Conservation (phyloP, 2,797 vertebrate species). For the Margarornis squamiger region DNA sequence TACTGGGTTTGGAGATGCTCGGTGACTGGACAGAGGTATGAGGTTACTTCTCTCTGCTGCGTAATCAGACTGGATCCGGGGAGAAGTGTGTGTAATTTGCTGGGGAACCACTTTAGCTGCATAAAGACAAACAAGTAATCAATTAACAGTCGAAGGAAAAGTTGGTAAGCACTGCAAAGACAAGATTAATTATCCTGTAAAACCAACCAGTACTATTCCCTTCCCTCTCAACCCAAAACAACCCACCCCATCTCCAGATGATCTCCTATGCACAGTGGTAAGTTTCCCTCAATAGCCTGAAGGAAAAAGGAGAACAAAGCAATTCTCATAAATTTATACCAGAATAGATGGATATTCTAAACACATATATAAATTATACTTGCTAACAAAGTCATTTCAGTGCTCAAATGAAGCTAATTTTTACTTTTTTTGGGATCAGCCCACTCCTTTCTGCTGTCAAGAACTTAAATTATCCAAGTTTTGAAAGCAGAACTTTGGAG, state of each 20-base stretch:
- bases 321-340: neutral
- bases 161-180: neutral
- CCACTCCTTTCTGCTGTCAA: neutral
- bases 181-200: neutral
- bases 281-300: neutral
- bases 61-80: conserved; percentile 93
- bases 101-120: conserved; percentile 98
- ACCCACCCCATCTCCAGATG: neutral
- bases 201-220: neutral
- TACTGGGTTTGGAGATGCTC: conserved; percentile 94
- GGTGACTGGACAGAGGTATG: conserved; percentile 91
- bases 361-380: neutral
- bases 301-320: neutral
- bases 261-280: neutral
- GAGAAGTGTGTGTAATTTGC: conserved; percentile 93
- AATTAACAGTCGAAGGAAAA: neutral
- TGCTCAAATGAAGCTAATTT: neutral
- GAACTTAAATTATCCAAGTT: neutral
- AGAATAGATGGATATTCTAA: neutral
- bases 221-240: neutral
- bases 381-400: neutral
- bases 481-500: neutral
- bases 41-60: conserved; percentile 90
- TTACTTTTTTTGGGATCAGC: neutral
- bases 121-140: neutral